Base-by-base conservation (phyloP, 2,797 vertebrate genomes). In the Enteromius mattozi region DNA sequence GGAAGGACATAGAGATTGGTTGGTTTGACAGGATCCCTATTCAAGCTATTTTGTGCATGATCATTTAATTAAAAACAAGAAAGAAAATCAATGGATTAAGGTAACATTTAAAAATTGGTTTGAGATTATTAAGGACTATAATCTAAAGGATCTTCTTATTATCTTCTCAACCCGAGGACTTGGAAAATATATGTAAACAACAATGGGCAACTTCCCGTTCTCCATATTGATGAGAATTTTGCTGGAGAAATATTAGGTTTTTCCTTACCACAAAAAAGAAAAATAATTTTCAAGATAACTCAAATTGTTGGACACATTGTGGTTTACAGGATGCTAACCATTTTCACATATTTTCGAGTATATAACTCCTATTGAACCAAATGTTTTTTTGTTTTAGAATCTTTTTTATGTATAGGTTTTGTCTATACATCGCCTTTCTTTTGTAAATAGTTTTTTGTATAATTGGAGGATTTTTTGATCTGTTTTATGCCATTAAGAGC, bases 341-440 rank as follows among this genome's bases (percentile, higher is more conserved):
- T 51, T 75, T 33, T 33, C 71, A 75, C 47, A 75, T 75, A 51
- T 51, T 75, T n/a, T n/a, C n/a, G n/a, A n/a, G n/a, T n/a, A n/a
- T n/a, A n/a, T n/a, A n/a, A n/a, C n/a, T n/a, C n/a, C n/a, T n/a
- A n/a, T n/a, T n/a, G n/a, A n/a, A n/a, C n/a, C n/a, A n/a, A n/a
- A n/a, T n/a, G n/a, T n/a, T n/a, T n/a, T n/a, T n/a, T n/a, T n/a
- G n/a, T n/a, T n/a, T n/a, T n/a, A n/a, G n/a, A n/a, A n/a, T n/a
- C n/a, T n/a, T n/a, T n/a, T n/a, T n/a, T n/a, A n/a, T n/a, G n/a
- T n/a, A n/a, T n/a, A n/a, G n/a, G n/a, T n/a, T n/a, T n/a, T n/a
- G n/a, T n/a, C n/a, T n/a, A n/a, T n/a, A n/a, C n/a, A n/a, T n/a
- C n/a, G n/a, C n/a, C n/a, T n/a, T n/a, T n/a, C 27, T 65, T 7